These are phyloP conservation scores for Tringa solitaria DNA, from an alignment of 2,113 vertebrate species.

Conservation along the genomic window DNA sequence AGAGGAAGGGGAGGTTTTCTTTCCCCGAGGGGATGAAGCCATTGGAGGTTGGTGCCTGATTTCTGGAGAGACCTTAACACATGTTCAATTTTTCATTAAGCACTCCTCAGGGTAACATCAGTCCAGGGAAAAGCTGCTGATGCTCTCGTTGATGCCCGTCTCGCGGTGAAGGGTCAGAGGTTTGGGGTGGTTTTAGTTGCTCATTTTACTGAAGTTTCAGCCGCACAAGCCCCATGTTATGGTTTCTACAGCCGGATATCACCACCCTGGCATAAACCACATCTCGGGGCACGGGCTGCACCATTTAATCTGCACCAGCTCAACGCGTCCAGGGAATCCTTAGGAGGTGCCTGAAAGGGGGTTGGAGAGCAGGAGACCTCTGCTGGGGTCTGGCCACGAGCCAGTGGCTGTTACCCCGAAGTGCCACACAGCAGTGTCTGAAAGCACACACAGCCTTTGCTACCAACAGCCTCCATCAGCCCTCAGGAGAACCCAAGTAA, in stretches of 20 bases:
- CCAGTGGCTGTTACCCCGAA: background rate
- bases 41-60: background rate
- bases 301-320: background rate
- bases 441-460: background rate
- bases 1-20: background rate
- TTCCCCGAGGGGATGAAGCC: background rate
- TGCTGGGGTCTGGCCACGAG: rapidly evolving
- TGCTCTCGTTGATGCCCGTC: rapidly evolving
- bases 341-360: background rate
- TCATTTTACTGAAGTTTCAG: background rate
- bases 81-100: background rate
- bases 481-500: background rate
- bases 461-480: rapidly evolving
- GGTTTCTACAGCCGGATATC: background rate
- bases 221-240: rapidly evolving
- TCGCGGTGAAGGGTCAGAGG: background rate
- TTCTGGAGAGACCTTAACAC: background rate
- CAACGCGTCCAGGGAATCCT: rapidly evolving
- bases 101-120: background rate
- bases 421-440: background rate
- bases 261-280: rapidly evolving
- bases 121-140: background rate
- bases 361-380: background rate
- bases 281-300: background rate
- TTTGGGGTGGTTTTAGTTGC: background rate